Percentiles rank a stretch among this genome's conserved stretches.
phyloP scores from a whole-genome alignment of 2,113 vertebrate genomes.

The Podilymbus podiceps region DNA sequence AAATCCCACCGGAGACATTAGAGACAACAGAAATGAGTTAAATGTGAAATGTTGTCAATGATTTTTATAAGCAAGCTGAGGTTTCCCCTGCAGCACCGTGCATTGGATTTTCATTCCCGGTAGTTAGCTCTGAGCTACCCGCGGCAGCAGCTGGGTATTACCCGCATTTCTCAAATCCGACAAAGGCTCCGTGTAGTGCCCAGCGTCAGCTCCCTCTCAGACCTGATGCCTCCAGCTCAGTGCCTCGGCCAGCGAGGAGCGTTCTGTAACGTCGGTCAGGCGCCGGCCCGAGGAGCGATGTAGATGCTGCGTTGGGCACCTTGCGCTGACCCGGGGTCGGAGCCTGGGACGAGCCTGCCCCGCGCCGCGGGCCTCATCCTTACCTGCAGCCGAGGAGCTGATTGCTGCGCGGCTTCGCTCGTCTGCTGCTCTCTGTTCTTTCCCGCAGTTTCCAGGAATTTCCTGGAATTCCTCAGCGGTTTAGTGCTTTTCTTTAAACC shows the following conservation, averaged over 20 bases:
- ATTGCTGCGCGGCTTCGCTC: background rate
- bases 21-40: background rate
- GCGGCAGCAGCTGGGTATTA: accelerated
- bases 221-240: too few relatives aligned
- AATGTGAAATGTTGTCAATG: background rate
- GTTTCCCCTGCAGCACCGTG: background rate
- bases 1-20: background rate
- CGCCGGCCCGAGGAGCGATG: too few relatives aligned
- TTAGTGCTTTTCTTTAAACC: background rate
- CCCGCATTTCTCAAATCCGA: accelerated
- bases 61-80: background rate
- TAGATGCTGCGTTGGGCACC: too few relatives aligned
- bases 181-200: background rate
- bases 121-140: background rate
- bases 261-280: too few relatives aligned
- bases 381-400: background rate
- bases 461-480: background rate
- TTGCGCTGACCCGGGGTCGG: too few relatives aligned
- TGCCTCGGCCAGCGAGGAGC: too few relatives aligned
- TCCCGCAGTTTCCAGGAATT: background rate
- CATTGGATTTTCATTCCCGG: background rate
- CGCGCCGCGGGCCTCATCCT: accelerated
- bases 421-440: background rate
- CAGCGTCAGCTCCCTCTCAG: too few relatives aligned
- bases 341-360: background rate